phyloP scores from a whole-genome alignment of 1,140 invertebrate genomes.

The Homalodisca vitripennis region DNA sequence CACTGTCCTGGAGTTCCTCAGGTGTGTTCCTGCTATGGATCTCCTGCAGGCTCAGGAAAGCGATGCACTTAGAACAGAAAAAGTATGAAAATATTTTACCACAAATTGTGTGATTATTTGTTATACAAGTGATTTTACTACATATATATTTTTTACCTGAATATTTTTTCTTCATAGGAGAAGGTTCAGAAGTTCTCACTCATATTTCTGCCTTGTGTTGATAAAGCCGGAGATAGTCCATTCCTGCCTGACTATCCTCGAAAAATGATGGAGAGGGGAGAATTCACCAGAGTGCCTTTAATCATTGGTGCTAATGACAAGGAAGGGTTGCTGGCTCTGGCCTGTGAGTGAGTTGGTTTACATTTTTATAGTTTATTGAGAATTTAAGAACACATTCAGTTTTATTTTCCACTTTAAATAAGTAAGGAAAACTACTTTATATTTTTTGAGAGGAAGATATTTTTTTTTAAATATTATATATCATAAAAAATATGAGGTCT shows the following conservation, averaged over 20 bases:
- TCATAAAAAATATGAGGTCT: too few relatives aligned
- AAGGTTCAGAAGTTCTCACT: not conserved
- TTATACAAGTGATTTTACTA: too few relatives aligned
- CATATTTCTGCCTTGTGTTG: not conserved
- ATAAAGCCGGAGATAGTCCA: not conserved
- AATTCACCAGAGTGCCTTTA: not conserved
- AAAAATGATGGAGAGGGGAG: not conserved
- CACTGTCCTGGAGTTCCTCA: not conserved
- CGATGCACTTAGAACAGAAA: too few relatives aligned
- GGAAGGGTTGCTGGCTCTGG: not conserved
- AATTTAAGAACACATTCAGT: too few relatives aligned
- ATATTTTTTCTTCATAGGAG: not conserved
- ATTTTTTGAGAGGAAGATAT: too few relatives aligned
- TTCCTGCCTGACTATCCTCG: constrained; percentile 1
- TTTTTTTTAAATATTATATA: too few relatives aligned
- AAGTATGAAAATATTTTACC: too few relatives aligned
- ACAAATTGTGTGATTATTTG: too few relatives aligned
- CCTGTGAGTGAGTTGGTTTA: too few relatives aligned
- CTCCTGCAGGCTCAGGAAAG: not conserved
- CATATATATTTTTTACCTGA: constrained; percentile 54
- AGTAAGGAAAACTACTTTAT: too few relatives aligned
- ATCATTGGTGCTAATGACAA: not conserved
- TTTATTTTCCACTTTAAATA: too few relatives aligned
- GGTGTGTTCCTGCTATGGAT: not conserved
- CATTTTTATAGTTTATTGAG: too few relatives aligned